These are phyloP conservation scores for Adoxophyes honmai DNA, from an alignment of 1,140 invertebrate genomes.

Conservation along the genomic window DNA sequence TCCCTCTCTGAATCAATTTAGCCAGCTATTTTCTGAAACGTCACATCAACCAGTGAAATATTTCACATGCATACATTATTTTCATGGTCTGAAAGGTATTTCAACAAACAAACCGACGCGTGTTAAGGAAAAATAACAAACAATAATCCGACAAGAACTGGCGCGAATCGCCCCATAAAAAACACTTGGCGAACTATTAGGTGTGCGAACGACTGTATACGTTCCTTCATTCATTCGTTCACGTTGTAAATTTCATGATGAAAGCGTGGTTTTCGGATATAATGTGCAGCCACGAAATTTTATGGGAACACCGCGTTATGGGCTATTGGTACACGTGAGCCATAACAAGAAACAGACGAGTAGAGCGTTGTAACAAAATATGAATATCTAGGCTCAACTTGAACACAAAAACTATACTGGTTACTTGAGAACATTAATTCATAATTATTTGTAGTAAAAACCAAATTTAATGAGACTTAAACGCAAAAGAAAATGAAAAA, in stretches of 20 bases:
- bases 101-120: constrained; percentile 6
- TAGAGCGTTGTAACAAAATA: too few species aligned
- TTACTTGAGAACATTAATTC: too few species aligned
- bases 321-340: too few species aligned
- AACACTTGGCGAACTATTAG: constrained; percentile 24
- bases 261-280: constrained; percentile 14
- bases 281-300: constrained; percentile 13
- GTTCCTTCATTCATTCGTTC: constrained; percentile 30
- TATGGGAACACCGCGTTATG: too few species aligned
- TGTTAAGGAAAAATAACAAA: constrained; percentile 16
- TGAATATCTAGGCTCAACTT: too few species aligned
- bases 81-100: not conserved
- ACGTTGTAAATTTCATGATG: constrained; percentile 22
- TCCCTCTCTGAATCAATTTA: too few species aligned
- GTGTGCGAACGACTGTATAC: constrained; percentile 34
- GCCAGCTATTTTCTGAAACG: too few species aligned
- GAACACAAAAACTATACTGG: too few species aligned
- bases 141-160: constrained; percentile 7
- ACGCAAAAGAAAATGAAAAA: too few species aligned
- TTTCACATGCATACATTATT: not conserved
- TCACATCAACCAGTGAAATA: not conserved
- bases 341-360: too few species aligned
- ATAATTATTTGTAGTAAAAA: too few species aligned
- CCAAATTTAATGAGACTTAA: too few species aligned
- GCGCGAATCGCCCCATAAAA: constrained; percentile 19